phyloP scores from a whole-genome alignment of 2,888 invertebrate species.

The Cyrtodaria siliqua region DNA sequence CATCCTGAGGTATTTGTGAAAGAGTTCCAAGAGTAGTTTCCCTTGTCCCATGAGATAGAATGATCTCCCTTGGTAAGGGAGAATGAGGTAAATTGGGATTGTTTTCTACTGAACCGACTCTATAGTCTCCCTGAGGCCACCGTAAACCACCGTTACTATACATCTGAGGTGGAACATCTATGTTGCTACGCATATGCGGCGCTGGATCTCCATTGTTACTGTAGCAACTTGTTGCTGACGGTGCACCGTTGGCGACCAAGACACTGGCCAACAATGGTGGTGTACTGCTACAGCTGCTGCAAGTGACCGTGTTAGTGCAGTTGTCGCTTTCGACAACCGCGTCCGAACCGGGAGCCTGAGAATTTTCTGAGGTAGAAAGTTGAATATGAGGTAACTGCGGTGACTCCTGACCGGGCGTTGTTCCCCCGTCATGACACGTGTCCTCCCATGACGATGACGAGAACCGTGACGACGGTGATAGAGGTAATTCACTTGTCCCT shows the following conservation, averaged over 20 bases:
- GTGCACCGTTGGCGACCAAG: slow-evolving; percentile 1
- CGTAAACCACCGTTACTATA: slow-evolving; percentile 11
- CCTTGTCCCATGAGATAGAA: slow-evolving; percentile 29
- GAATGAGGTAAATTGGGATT: slow-evolving; percentile 51
- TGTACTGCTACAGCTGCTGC: slow-evolving; percentile 11
- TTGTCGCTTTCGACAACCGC: slow-evolving; percentile 4
- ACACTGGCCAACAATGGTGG: slow-evolving; percentile 8
- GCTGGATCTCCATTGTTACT: not conserved
- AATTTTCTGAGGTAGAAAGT: slow-evolving; percentile 55
- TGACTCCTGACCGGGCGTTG: not conserved
- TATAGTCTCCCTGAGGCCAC: slow-evolving; percentile 52
- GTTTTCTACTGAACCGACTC: slow-evolving; percentile 42
- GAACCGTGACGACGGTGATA: slow-evolving; percentile 16
- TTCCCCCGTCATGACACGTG: slow-evolving; percentile 30
- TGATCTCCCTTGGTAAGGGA: slow-evolving; percentile 29
- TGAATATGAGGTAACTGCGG: slow-evolving; percentile 35
- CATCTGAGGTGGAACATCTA: slow-evolving; percentile 18
- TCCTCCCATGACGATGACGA: slow-evolving; percentile 28
- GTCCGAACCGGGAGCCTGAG: slow-evolving; percentile 48
- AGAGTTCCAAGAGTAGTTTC: slow-evolving; percentile 35
- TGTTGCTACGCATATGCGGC: not conserved
- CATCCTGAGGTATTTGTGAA: slow-evolving; percentile 61
- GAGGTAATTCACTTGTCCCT: slow-evolving; percentile 10
- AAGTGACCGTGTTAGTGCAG: slow-evolving; percentile 2
- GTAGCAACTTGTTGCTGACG: not conserved